Conservation (phyloP, 2,113 vertebrate genomes). For the Pachyramphus minor region DNA sequence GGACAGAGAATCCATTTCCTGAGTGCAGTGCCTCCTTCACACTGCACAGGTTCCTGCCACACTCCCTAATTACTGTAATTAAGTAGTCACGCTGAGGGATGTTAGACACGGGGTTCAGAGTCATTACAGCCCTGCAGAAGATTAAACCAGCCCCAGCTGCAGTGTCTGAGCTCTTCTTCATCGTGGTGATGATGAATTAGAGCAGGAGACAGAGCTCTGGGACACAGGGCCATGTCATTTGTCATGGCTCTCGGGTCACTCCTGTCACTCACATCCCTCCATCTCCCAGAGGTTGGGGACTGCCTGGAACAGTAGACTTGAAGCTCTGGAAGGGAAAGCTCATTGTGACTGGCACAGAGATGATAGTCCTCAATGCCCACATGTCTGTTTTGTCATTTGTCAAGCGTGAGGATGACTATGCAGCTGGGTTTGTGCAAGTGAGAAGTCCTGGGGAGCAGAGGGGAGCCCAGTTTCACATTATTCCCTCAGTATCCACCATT, state of each 20-base stretch:
- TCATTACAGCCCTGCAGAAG: background rate
- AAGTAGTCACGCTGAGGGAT: conserved; percentile 57
- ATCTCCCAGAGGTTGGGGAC: accelerated
- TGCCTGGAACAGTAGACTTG: accelerated
- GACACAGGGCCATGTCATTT: background rate
- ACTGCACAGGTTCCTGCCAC: background rate
- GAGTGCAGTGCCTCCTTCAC: background rate
- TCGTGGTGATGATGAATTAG: background rate
- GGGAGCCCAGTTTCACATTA: background rate
- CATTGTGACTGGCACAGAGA: background rate
- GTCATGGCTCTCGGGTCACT: background rate
- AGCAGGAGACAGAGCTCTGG: background rate
- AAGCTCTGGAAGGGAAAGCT: background rate
- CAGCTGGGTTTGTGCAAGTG: background rate
- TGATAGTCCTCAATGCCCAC: background rate
- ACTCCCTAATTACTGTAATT: conserved; percentile 69
- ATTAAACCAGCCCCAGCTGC: background rate
- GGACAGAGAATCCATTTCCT: background rate
- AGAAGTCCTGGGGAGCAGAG: background rate
- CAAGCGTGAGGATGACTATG: background rate
- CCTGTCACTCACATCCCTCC: background rate
- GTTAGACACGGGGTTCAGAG: background rate
- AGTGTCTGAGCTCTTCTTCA: background rate
- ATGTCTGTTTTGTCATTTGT: background rate
- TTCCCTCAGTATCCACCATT: background rate